Conservation (phyloP, 2,113 vertebrate genomes). For the Ceyx margarethae region DNA sequence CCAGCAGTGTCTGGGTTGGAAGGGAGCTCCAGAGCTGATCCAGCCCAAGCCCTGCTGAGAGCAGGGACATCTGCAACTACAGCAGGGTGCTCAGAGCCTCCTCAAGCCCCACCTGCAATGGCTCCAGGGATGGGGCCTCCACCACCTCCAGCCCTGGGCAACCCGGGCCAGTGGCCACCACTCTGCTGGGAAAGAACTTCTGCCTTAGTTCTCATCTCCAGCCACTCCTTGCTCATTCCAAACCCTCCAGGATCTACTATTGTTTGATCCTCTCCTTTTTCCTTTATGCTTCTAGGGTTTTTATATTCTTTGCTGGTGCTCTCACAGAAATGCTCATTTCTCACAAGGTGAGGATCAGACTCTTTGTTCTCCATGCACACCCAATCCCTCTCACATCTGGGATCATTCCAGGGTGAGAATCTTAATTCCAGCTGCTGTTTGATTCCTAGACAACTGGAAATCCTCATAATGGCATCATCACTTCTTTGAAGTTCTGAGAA, state of each 20-base stretch:
- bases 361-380: not conserved
- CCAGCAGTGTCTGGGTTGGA: too few relatives aligned
- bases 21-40: too few relatives aligned
- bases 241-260: not conserved
- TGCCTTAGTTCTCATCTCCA: too few relatives aligned
- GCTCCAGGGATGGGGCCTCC: too few relatives aligned
- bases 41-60: too few relatives aligned
- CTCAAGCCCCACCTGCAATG: too few relatives aligned
- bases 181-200: too few relatives aligned
- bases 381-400: not conserved
- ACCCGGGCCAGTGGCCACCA: too few relatives aligned
- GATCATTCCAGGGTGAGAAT: not conserved
- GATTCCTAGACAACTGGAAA: not conserved
- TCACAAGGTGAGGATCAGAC: not conserved
- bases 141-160: too few relatives aligned
- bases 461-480: not conserved
- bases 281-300: not conserved
- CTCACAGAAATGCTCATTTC: not conserved
- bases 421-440: not conserved
- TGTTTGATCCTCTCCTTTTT: not conserved
- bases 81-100: too few relatives aligned
- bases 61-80: too few relatives aligned
- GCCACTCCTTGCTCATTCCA: too few relatives aligned
- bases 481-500: not conserved
- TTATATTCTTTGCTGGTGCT: not conserved